Evolutionary conservation across 2,888 invertebrate species (phyloP).

Genomic region (Pristionchus mayeri): DNA sequence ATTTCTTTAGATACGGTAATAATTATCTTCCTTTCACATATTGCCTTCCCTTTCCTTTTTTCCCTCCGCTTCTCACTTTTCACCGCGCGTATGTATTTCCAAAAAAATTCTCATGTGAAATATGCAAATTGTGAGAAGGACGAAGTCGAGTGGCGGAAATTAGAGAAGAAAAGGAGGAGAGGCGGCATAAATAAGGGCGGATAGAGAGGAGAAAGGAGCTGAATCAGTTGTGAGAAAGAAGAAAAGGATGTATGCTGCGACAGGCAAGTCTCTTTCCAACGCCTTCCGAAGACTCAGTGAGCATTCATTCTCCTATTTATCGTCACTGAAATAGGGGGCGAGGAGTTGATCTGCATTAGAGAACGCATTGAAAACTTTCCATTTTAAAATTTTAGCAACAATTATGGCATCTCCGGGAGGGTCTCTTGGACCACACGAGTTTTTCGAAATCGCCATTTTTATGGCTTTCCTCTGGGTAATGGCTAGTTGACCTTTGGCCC

Average conservation of each 20-base stretch:
- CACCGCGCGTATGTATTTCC: neutral
- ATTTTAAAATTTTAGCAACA: neutral
- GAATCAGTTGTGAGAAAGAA: constrained; percentile 31
- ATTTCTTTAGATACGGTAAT: no score
- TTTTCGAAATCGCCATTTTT: no score
- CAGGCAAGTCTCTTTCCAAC: constrained; percentile 37
- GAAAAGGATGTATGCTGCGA: neutral
- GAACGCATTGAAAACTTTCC: no score
- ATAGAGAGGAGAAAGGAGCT: neutral
- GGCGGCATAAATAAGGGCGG: constrained; percentile 28
- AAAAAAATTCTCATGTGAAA: constrained; percentile 2
- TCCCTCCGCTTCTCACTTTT: neutral
- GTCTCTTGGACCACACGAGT: no score
- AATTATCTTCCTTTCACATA: no score
- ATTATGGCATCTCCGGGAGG: no score
- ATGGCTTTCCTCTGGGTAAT: no score
- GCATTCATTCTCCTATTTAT: neutral
- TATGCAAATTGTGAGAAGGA: constrained; percentile 42
- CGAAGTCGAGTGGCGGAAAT: neutral
- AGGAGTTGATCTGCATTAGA: no score
- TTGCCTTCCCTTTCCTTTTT: neutral
- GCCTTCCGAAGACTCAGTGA: constrained; percentile 8
- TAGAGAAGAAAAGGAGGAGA: constrained; percentile 37
- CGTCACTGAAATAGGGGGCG: no score
- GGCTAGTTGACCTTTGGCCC: no score